phyloP scores from a whole-genome alignment of 2,888 invertebrate genomes.

The Volucella bombylans region DNA sequence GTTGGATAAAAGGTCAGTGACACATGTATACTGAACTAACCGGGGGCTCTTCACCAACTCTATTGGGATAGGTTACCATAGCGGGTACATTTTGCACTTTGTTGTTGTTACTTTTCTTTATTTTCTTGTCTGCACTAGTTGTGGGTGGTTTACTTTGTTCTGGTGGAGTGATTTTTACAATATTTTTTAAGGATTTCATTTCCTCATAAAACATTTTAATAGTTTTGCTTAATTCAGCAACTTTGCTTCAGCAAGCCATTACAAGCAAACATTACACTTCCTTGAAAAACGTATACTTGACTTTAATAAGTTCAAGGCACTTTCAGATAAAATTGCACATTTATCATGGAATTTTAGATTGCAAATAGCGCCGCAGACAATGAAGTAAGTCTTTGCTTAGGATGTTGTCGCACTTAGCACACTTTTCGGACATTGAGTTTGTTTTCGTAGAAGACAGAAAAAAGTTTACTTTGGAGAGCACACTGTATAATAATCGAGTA shows the following conservation, averaged over 20 bases:
- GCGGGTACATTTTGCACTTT: conserved; percentile 11
- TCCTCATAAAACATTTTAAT: conserved; percentile 24
- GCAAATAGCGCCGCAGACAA: not conserved
- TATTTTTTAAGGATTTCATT: conserved; percentile 21
- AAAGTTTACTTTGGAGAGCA: no score
- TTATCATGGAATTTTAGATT: not conserved
- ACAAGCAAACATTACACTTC: conserved; percentile 4
- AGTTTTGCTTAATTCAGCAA: conserved; percentile 18
- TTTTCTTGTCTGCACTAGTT: conserved; percentile 18
- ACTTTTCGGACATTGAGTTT: not conserved
- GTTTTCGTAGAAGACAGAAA: no score
- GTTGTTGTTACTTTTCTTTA: conserved; percentile 3
- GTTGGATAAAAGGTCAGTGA: conserved; percentile 17
- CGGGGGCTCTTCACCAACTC: conserved; percentile 11
- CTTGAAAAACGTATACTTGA: not conserved
- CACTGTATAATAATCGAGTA: no score
- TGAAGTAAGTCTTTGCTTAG: not conserved
- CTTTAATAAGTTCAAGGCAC: not conserved
- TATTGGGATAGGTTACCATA: not conserved
- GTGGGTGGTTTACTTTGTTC: conserved; percentile 9
- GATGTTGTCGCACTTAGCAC: not conserved
- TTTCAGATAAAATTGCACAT: not conserved
- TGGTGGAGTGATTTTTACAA: conserved; percentile 1
- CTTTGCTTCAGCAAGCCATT: not conserved
- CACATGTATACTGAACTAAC: conserved; percentile 15